Base-by-base conservation (phyloP, 1,140 invertebrate genomes). In the Macrotrachela quadricornifera region DNA sequence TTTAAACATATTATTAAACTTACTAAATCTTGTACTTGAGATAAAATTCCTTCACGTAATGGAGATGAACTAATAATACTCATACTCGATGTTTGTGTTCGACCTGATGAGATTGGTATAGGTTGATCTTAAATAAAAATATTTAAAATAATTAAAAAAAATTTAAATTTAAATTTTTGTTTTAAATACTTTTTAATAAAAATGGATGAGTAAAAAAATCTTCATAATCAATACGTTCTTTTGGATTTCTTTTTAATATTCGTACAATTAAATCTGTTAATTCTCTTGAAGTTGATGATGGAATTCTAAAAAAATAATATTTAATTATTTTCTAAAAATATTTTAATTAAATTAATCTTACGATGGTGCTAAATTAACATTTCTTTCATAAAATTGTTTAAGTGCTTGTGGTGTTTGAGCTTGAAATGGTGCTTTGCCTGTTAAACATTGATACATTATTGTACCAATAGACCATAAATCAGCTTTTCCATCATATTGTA, bases 401-500 rank as follows among this genome's bases (percentile, higher is more conserved):
- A 99, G 74, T 55, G 88, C 87, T 65, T 94, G 90, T n/a, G 94
- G 94, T 40, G 87, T 95, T 60, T 85, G 82, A 41, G 92, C 92
- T 70, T 90, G 82, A 70, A 99, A 99, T 42, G 94, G 91, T 46
- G 92, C 91, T 69, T 90, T 92, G 44, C 92, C 91, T 47, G 88
- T 95, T 55, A 97, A 75, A 75, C 91, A 97, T 68, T 97, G 92
- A 73, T 88, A 99, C 42, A 97, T 83, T 59, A 99, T 97, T 10
- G 92, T 97, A 47, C 94, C 94, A 57, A 99, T 75, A 57, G 87
- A 94, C 92, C 92, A 99, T 52, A 97, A 73, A 73, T 97, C 21
- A 43, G 92, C 94, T 73, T 97, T 97, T 14, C 88, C 88, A 73
- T 94, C 86, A 68, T 99, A 99, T 64, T 95, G 85, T 47, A 91